Base-by-base conservation (phyloP, 2,113 vertebrate genomes). In the Phalacrocorax pelagicus region DNA sequence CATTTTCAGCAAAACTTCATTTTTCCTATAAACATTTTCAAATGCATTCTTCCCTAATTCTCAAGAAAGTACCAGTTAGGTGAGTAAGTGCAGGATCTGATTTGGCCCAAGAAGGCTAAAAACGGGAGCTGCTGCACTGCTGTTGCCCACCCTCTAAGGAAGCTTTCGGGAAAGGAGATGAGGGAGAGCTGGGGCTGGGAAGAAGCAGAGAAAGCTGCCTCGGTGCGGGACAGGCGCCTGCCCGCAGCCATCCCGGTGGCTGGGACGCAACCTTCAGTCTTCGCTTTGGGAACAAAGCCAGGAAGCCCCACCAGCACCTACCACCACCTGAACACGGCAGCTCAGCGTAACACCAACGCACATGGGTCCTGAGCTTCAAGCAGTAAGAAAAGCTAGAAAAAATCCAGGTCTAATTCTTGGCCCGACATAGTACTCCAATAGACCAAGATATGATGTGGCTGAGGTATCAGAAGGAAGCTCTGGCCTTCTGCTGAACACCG, bases 301-400 rank as follows among this genome's bases (percentile, higher is more conserved):
- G 49, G 21, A 63, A 83, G 23, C 11, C 17, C 36, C 63, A 57
- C 22, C 15, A 78, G 52, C 4, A 19, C 69, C 75, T 52, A 47
- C 4, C 30, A 21, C 15, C 52, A 30, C 36, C 38, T 4, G 21
- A 86, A 42, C 32, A 1, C 0, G 0, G 46, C 55, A 55, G 17
- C 54, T 10, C 6, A 5, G 40, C 2, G 0, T 15, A 46, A 27
- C 0, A 0, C 22, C 1, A 1, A 47, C 0, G 0, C 20, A n/a
- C 0, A 0, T 6, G 15, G 47, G 52, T 29, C 32, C 20, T 44
- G 26, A 70, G 49, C 27, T 65, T 66, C 49, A 30, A 86, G 49
- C 6, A 58, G 18, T 1, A 1, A 12, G 10, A n/a, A 88, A 78
- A 81, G 42, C 32, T 5, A 38, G 30, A 22, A 80, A 62, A 90